Base-by-base conservation (phyloP, 2,797 vertebrate species). In the Acrocephalus scirpaceus region DNA sequence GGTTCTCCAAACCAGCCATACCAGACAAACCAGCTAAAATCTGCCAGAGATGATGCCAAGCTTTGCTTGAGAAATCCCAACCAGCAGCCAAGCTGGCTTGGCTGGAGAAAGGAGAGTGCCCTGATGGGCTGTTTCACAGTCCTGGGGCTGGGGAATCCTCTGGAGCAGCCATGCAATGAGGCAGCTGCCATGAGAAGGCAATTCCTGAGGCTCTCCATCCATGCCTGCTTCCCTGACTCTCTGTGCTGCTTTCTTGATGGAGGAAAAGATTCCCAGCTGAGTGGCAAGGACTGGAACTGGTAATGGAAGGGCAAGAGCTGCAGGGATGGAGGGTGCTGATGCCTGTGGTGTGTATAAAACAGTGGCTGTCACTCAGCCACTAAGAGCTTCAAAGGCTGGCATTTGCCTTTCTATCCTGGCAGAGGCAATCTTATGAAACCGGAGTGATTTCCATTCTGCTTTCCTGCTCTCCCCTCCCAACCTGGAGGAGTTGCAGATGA, bases 21-120 rank as follows among this genome's bases (percentile, higher is more conserved):
- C 86, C 79, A 94, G 96, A 91, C 58, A 76, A 96, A 97, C 93
- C 87, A 96, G 91, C 81, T 93, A 44, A 73, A 76, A 85, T 79
- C 42, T 95, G 95, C 86, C 84, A 87, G 71, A 77, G 81, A 80
- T 2, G n/a, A 71, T 90, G 93, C 95, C 93, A 94, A 86, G 72
- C 84, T 93, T 69, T 80, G 91, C 72, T 65, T 61, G 74, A 91
- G 84, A 78, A 93, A 95, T 92, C 84, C 86, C 75, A 94, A 76
- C 21, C 61, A 80, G 60, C 38, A 82, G 88, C 93, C 88, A 89
- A 77, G 53, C 48, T 79, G 86, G 60, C 65, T 89, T 4, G n/a
- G 65, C 69, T 87, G 82, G 38, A 65, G 69, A 69, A 83, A 86
- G 76, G 56, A 91, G 50, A 69, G 60, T 7, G 4, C 64, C 53